A percentile compares a stretch with the other conserved stretches of the same genome.
These are phyloP conservation scores for Sycobia sp. DNA, from an alignment of 1,140 invertebrate genomes.

Conservation along the genomic window DNA sequence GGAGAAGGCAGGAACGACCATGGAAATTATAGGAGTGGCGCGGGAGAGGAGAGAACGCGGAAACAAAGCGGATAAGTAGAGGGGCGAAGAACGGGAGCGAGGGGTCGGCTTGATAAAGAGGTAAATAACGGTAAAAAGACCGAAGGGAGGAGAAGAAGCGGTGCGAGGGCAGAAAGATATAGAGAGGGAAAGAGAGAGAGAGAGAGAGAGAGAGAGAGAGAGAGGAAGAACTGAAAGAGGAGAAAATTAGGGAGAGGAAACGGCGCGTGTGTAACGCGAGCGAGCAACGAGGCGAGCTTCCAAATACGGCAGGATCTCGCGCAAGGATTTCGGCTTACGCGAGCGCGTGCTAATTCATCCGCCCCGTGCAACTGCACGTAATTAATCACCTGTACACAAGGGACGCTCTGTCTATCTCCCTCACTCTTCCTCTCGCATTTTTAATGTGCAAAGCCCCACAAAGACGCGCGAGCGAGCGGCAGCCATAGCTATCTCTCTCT, in stretches of 20 bases:
- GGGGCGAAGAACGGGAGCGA: too few species aligned
- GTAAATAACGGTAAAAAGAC: too few species aligned
- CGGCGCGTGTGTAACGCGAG: background rate
- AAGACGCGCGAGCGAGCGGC: too few species aligned
- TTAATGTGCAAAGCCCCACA: too few species aligned
- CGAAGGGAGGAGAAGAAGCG: too few species aligned
- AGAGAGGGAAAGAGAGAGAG: background rate
- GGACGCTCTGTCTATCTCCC: background rate
- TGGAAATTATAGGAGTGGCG: too few species aligned
- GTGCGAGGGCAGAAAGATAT: too few species aligned
- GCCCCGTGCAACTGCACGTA: conserved; percentile 13
- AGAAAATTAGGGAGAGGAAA: background rate
- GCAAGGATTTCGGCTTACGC: conserved; percentile 21
- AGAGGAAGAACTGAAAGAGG: background rate
- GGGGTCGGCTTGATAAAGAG: too few species aligned
- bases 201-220: background rate
- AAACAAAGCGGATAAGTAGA: too few species aligned
- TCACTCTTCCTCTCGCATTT: background rate
- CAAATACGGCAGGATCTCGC: conserved; percentile 1
- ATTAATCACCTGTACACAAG: conserved; percentile 25
- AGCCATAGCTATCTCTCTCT: too few species aligned
- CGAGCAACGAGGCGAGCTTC: background rate
- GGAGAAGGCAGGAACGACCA: too few species aligned
- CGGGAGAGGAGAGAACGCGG: too few species aligned
- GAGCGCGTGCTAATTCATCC: conserved; percentile 25